Conservation (phyloP, 2,113 vertebrate genomes). For the Fulmarus glacialis region DNA sequence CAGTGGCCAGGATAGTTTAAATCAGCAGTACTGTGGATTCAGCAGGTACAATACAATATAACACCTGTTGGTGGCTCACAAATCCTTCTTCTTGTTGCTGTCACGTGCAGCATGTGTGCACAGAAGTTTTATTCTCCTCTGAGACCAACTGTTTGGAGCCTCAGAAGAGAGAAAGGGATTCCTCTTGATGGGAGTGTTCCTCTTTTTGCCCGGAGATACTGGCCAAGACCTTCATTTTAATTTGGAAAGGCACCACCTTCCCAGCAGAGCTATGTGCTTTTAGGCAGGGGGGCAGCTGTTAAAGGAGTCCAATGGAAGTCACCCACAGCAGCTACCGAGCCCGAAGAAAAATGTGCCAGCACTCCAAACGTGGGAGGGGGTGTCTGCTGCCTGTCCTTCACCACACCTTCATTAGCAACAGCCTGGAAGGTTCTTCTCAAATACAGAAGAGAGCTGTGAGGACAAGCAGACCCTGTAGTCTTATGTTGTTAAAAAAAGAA, state of each 20-base stretch:
- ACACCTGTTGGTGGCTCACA: neutral
- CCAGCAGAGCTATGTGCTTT: neutral
- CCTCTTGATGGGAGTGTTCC: neutral
- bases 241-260: neutral
- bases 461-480: neutral
- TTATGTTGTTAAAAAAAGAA: neutral
- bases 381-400: neutral
- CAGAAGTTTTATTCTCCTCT: neutral
- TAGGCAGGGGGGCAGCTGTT: neutral
- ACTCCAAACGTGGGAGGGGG: accelerated
- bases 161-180: neutral
- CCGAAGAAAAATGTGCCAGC: neutral
- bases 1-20: neutral
- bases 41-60: accelerated
- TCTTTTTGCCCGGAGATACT: neutral
- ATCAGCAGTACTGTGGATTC: neutral
- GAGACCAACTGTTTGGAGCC: neutral
- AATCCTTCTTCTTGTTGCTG: neutral
- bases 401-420: neutral
- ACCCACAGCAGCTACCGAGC: neutral
- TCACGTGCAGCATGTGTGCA: accelerated
- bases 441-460: neutral
- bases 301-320: neutral
- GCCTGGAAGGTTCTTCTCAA: neutral
- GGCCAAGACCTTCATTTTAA: neutral